Conservation (phyloP, 2,888 invertebrate genomes). For the Chirona hameri region DNA sequence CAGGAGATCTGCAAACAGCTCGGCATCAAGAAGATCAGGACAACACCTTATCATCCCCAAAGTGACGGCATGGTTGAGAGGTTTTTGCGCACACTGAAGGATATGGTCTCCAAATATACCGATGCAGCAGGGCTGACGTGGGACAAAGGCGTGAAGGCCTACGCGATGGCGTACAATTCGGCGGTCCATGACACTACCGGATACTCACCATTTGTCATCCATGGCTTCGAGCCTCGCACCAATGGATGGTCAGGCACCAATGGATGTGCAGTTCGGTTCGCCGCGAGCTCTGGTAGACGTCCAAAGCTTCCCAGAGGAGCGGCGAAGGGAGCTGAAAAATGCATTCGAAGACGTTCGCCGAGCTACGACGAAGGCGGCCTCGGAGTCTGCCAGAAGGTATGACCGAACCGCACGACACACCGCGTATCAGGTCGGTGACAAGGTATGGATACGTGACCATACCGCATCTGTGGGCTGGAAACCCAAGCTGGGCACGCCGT, state of each 20-base stretch:
- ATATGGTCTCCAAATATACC: not conserved
- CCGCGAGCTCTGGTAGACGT: not conserved
- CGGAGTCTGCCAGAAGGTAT: no score
- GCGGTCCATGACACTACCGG: not conserved
- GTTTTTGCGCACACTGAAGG: not conserved
- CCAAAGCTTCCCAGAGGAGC: no score
- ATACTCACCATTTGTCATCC: not conserved
- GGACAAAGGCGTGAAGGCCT: not conserved
- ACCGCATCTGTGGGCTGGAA: no score
- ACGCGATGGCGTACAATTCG: not conserved
- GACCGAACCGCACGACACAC: no score
- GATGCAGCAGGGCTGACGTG: not conserved
- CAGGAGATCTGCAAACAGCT: not conserved
- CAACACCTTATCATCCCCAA: not conserved
- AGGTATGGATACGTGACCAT: no score
- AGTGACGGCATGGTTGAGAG: not conserved
- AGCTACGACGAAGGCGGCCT: no score
- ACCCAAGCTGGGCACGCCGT: no score
- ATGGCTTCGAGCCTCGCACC: not conserved
- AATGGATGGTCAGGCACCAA: not conserved
- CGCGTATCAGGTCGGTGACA: no score
- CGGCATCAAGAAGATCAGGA: not conserved
- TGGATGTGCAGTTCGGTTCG: not conserved
- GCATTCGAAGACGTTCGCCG: no score
- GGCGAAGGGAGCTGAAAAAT: no score